These are phyloP conservation scores for Sebastes kiyomatsui DNA, from an alignment of 2,797 vertebrate genomes.

Conservation along the genomic window DNA sequence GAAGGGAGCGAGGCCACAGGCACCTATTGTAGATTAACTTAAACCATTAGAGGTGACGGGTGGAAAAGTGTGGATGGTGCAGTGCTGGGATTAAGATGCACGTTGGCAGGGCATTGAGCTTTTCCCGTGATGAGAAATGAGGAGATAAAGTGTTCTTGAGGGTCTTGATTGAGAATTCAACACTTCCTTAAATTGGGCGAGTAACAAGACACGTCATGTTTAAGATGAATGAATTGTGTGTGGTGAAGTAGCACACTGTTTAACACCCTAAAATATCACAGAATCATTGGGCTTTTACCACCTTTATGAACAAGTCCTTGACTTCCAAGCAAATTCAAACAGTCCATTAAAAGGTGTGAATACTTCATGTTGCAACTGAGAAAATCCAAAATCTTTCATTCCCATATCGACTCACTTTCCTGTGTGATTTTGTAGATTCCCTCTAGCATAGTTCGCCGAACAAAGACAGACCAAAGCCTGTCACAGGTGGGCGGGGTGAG, in stretches of 20 bases:
- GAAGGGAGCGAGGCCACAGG: not conserved
- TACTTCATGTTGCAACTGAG: not conserved
- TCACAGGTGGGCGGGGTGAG: not conserved
- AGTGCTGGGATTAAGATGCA: slow-evolving; percentile 16
- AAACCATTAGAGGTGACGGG: slow-evolving; percentile 17
- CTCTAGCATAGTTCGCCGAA: not conserved
- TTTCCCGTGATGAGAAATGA: not conserved
- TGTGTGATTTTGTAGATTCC: not conserved
- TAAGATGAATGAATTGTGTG: not conserved
- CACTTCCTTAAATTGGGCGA: not conserved
- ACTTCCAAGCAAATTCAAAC: not conserved
- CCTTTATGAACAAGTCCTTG: not conserved
- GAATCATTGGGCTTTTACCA: not conserved
- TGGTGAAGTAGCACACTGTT: not conserved
- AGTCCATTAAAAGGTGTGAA: not conserved
- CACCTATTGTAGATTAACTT: slow-evolving; percentile 36
- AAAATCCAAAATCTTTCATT: not conserved
- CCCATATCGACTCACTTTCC: slow-evolving; percentile 2
- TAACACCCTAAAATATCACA: not conserved
- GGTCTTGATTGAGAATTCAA: not conserved
- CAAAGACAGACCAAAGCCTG: not conserved
- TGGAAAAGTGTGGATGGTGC: slow-evolving; percentile 25
- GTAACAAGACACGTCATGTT: not conserved
- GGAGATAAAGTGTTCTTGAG: not conserved
- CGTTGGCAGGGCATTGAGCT: not conserved